Evolutionary conservation across 2,888 invertebrate species (phyloP).

Genomic region (Polietes domitor): DNA sequence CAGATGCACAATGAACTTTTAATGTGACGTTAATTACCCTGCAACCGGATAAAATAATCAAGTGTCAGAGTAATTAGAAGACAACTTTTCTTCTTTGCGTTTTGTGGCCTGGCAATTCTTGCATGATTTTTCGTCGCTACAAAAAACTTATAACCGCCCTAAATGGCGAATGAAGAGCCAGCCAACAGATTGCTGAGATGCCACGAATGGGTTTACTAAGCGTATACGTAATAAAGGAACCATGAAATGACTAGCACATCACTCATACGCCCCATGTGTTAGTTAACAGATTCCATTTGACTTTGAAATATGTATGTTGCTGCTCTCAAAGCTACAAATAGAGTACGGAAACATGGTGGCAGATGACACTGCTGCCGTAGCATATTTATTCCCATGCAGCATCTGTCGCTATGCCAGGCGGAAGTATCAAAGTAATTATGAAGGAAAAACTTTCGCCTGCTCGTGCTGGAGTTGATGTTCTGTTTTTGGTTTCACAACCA

Average conservation of each 20-base stretch:
- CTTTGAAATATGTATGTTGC: not conserved
- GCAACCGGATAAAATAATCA: slow-evolving; percentile 57
- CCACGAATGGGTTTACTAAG: not conserved
- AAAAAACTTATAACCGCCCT: not conserved
- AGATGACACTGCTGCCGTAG: not conserved
- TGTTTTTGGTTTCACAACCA: not conserved
- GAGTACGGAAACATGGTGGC: not conserved
- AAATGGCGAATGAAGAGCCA: not conserved
- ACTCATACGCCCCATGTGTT: slow-evolving; percentile 16
- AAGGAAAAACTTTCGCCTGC: not conserved
- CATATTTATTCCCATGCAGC: slow-evolving; percentile 7
- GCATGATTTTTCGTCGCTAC: not conserved
- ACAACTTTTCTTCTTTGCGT: not conserved
- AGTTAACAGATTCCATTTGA: not conserved
- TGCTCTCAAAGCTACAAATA: not conserved
- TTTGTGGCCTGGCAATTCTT: not conserved
- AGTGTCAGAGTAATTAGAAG: slow-evolving; percentile 59
- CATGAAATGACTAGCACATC: not conserved
- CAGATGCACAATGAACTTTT: slow-evolving; percentile 22
- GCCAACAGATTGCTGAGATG: not conserved
- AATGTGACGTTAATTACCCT: slow-evolving; percentile 60
- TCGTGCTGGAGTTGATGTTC: too few relatives aligned
- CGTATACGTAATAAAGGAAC: not conserved
- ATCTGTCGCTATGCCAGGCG: not conserved
- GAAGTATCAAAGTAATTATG: slow-evolving; percentile 20